Conservation (phyloP, 2,888 invertebrate genomes). For the Nomada ferruginata region DNA sequence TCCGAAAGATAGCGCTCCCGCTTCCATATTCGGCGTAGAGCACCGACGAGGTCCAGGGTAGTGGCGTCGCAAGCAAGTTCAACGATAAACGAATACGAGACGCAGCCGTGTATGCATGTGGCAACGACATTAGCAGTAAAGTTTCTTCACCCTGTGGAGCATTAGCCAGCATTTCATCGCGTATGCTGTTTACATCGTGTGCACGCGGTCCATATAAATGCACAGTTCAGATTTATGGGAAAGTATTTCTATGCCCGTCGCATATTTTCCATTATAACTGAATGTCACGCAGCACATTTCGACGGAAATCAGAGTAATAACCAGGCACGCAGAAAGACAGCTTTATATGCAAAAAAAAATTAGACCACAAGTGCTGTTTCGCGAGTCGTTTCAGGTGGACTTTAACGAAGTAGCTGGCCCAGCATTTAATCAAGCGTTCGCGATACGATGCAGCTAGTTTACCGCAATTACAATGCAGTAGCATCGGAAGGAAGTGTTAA, state of each 20-base stretch:
- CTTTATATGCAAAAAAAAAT: conserved; percentile 30
- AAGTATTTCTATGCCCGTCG: conserved; percentile 64
- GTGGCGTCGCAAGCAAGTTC: conserved; percentile 34
- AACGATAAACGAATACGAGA: conserved; percentile 23
- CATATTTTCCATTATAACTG: conserved; percentile 14
- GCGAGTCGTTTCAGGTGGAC: conserved; percentile 24
- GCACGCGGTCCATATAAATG: conserved; percentile 66
- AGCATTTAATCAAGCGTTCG: conserved; percentile 53
- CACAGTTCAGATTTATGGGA: conserved; percentile 74
- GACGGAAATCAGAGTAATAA: conserved; percentile 41
- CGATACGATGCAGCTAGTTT: conserved; percentile 4
- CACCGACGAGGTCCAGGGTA: conserved; percentile 3
- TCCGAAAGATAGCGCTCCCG: no score
- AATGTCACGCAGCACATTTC: conserved; percentile 2
- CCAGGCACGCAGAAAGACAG: conserved; percentile 25
- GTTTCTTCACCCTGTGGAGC: conserved; percentile 42
- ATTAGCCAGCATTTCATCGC: conserved; percentile 53
- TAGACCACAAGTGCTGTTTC: conserved; percentile 55
- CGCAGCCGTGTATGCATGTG: conserved; percentile 1
- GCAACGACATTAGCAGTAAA: conserved; percentile 59
- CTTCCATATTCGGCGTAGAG: no score
- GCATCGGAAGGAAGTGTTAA: neutral
- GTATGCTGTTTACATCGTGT: conserved; percentile 53
- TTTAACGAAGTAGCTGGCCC: conserved; percentile 43
- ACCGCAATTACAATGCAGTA: conserved; percentile 1